These are phyloP conservation scores for Scaptomyza reducta DNA, from an alignment of 2,888 invertebrate species.

Conservation along the genomic window DNA sequence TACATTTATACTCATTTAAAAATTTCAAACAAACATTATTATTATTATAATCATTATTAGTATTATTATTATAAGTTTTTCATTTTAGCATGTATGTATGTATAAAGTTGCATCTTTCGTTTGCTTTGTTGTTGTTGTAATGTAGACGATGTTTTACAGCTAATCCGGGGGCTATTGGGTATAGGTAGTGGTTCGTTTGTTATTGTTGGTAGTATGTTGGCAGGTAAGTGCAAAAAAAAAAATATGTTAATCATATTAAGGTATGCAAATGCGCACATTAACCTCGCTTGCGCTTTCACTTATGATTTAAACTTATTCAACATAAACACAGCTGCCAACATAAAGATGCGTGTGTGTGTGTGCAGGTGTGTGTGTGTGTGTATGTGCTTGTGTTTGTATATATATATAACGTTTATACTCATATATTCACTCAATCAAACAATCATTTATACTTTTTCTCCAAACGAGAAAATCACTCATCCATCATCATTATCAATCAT, in stretches of 20 bases:
- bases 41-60: slow-evolving; percentile 45
- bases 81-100: slow-evolving; percentile 45
- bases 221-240: slow-evolving; percentile 70
- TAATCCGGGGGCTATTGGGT: slow-evolving; percentile 40
- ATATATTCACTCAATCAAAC: slow-evolving; percentile 78
- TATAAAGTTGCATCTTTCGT: slow-evolving; percentile 62
- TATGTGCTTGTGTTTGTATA: slow-evolving; percentile 56
- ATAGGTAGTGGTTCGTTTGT: slow-evolving; percentile 25
- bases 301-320: slow-evolving; percentile 49
- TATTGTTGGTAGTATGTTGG: slow-evolving; percentile 29
- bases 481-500: slow-evolving; percentile 56
- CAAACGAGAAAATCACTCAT: slow-evolving; percentile 70
- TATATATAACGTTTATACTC: slow-evolving; percentile 78
- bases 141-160: slow-evolving; percentile 66
- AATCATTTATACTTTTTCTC: slow-evolving; percentile 76
- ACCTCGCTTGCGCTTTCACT: slow-evolving; percentile 20
- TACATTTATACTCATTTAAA: slow-evolving; percentile 74
- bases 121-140: slow-evolving; percentile 45
- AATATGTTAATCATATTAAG: slow-evolving; percentile 78
- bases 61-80: slow-evolving; percentile 41
- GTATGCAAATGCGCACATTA: slow-evolving; percentile 65
- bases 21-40: slow-evolving; percentile 75
- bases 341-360: slow-evolving; percentile 34
- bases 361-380: slow-evolving; percentile 25
- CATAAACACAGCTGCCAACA: slow-evolving; percentile 51